phyloP scores from a whole-genome alignment of 2,797 vertebrate species.

The Enteromius afrohamiltoni region DNA sequence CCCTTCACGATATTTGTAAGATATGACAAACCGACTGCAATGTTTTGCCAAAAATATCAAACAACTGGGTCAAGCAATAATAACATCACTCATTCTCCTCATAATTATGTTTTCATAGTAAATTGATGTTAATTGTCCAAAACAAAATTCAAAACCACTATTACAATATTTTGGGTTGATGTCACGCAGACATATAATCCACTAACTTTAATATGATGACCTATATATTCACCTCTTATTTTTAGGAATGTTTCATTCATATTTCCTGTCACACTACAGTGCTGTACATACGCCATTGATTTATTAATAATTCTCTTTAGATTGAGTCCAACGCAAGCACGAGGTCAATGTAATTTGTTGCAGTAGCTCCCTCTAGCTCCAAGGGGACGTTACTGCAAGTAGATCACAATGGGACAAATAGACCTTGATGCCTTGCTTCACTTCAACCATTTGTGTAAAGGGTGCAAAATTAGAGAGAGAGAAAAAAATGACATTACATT shows the following conservation, averaged over 20 bases:
- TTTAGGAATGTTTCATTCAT: conserved; percentile 6
- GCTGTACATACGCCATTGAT: not conserved
- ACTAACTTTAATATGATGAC: not conserved
- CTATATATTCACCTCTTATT: not conserved
- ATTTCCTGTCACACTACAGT: conserved; percentile 1
- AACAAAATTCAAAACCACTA: not conserved
- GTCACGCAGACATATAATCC: not conserved
- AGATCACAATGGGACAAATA: conserved; percentile 13
- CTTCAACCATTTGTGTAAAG: conserved; percentile 10
- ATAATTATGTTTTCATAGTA: not conserved
- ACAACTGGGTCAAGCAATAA: not conserved
- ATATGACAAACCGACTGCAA: not conserved
- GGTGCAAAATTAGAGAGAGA: not conserved
- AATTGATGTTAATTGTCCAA: not conserved
- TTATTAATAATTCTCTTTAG: conserved; percentile 34
- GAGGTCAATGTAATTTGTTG: conserved; percentile 60
- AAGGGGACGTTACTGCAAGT: conserved; percentile 66
- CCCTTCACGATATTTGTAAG: not conserved
- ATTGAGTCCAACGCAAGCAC: conserved; percentile 14
- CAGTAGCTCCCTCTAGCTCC: conserved; percentile 74
- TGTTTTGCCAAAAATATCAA: conserved; percentile 12
- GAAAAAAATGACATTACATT: not conserved
- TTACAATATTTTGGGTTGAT: not conserved
- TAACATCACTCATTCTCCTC: conserved; percentile 2
- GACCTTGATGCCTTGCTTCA: not conserved